Conservation (phyloP, 64 coral and sea anemone genomes). For the Porites australiensis region DNA sequence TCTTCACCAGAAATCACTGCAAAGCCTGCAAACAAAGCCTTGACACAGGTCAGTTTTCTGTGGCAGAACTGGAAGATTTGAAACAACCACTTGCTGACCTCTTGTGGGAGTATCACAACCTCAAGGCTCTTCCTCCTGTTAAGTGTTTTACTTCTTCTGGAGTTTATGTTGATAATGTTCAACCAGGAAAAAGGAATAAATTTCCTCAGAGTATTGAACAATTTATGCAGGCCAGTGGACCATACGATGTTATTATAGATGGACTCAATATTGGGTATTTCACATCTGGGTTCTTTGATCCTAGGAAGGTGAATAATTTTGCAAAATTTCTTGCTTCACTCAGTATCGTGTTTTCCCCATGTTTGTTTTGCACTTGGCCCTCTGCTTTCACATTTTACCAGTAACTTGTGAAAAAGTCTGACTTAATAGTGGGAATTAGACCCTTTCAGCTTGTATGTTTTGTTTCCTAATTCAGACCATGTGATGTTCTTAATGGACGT, state of each 20-base stretch:
- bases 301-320: constrained; percentile 51
- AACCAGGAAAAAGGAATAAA: constrained; percentile 15
- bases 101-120: constrained; percentile 56
- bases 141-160: constrained; percentile 66
- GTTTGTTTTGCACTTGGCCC: too few species aligned
- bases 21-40: constrained; percentile 48
- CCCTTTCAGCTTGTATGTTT: too few species aligned
- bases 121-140: constrained; percentile 23
- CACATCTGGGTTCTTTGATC: constrained; percentile 40
- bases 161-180: constrained; percentile 66
- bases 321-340: too few species aligned
- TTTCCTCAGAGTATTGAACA: constrained; percentile 67
- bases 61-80: constrained; percentile 7
- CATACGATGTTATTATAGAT: constrained; percentile 89
- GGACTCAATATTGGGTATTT: constrained; percentile 76
- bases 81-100: constrained; percentile 42
- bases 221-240: constrained; percentile 74
- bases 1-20: constrained; percentile 23
- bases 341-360: too few species aligned
- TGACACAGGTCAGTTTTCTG: constrained; percentile 50
- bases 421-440: too few species aligned
- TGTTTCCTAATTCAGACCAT: too few species aligned
- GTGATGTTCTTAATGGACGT: too few species aligned
- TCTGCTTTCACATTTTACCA: too few species aligned
- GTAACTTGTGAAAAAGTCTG: too few species aligned